Conservation (phyloP, 2,113 vertebrate genomes). For the Dasypus novemcinctus region DNA sequence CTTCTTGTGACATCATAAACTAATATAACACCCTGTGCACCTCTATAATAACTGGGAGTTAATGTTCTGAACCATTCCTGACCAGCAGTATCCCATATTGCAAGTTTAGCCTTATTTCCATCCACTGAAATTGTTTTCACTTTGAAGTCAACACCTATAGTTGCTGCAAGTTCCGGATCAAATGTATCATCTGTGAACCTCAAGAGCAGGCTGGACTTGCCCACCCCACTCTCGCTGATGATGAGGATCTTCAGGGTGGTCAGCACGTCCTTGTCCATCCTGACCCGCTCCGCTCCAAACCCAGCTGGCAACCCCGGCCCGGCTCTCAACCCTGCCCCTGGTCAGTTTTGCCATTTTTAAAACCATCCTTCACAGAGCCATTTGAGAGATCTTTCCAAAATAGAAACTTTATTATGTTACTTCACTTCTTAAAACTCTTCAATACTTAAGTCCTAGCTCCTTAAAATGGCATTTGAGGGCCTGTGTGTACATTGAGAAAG, state of each 20-base stretch:
- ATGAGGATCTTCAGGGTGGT: conserved; percentile 97
- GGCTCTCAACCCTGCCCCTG: background rate
- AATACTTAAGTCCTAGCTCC: background rate
- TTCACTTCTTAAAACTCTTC: background rate
- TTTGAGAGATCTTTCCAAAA: background rate
- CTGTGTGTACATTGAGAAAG: background rate
- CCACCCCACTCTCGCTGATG: conserved; percentile 97
- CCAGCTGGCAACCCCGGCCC: background rate
- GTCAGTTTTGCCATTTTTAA: background rate
- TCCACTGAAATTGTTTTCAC: too few relatives aligned
- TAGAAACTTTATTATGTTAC: background rate
- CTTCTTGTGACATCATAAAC: too few relatives aligned
- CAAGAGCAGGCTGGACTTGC: conserved; percentile 96
- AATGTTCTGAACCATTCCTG: too few relatives aligned
- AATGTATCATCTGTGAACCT: conserved; percentile 98
- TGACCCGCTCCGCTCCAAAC: conserved; percentile 35
- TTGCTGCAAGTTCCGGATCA: conserved; percentile 96
- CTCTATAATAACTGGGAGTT: too few relatives aligned
- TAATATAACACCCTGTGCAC: too few relatives aligned
- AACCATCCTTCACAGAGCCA: background rate
- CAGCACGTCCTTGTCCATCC: conserved; percentile 95
- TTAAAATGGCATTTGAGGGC: background rate
- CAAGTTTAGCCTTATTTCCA: too few relatives aligned
- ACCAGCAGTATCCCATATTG: too few relatives aligned
- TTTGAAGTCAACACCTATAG: too few relatives aligned